Base-by-base conservation (phyloP, 2,888 invertebrate species). In the Marronus borbonicus region DNA sequence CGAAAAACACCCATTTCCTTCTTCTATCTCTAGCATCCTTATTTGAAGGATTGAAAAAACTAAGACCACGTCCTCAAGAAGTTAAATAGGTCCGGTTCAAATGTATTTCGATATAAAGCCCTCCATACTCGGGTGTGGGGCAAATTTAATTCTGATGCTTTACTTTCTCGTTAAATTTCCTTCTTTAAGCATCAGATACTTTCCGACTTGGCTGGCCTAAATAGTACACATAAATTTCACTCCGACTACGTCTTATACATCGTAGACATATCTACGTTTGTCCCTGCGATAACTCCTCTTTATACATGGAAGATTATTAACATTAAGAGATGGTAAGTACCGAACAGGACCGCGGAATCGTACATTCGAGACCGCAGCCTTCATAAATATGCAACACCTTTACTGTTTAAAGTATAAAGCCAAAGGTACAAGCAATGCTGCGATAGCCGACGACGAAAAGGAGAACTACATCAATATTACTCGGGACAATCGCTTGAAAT, bases 301-400 rank as follows among this genome's bases (percentile, higher is more conserved):
- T 65, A 39, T 64, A 39, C 39, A 39, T 65, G 8, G 39, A 52
- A 39, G 65, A 65, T 36, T 65, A 65, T 65, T 65, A 65, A 65
- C 65, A 65, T 65, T 36, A 65, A 65, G 65, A 65, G 65, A 65
- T 65, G 65, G 65, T 31, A 65, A 65, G 36, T 3, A 39, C 5
- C 39, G 65, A 8, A 31, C 36, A n/a, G 31, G 17, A 39, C 10
- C 65, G 44, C n/a, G 7, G 52, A 52, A n/a, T 52, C 52, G 52
- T 44, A 44, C 44, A 44, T 44, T 44, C 44, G 44, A 44, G 52
- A 17, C 17, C 52, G 17, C n/a, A 17, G 5, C 39, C 49, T 76
- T 76, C 76, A 76, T 76, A 76, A 76, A 76, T 76, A 76, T 76
- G 64, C 65, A 76, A n/a, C 14, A 52, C 52, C 52, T 52, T 52